These are phyloP conservation scores for Drosophila arizonae DNA, from an alignment of 1,140 invertebrate species.

Conservation along the genomic window DNA sequence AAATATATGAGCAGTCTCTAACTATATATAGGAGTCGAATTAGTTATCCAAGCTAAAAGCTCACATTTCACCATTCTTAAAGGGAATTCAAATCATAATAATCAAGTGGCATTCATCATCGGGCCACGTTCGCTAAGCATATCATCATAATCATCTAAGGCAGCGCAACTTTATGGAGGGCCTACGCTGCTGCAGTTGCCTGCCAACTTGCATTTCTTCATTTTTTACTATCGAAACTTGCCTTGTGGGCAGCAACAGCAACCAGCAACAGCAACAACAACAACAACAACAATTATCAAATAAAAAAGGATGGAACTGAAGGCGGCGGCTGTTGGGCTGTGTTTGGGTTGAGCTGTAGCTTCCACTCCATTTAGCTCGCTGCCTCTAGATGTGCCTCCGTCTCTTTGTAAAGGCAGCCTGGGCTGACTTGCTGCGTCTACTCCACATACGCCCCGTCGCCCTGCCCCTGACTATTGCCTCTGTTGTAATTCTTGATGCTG, in stretches of 20 bases:
- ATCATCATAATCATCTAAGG: constrained; percentile 11
- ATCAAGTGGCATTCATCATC: too few species aligned
- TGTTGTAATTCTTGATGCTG: constrained; percentile 12
- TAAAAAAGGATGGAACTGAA: constrained; percentile 42
- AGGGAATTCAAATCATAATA: too few species aligned
- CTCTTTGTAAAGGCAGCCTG: too few species aligned
- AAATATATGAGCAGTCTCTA: too few species aligned
- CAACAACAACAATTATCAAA: constrained; percentile 59
- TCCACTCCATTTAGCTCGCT: constrained; percentile 8
- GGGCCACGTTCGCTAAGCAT: constrained; percentile 22
- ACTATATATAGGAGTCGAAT: too few species aligned
- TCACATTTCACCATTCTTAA: too few species aligned
- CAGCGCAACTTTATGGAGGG: neutral
- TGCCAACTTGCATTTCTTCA: constrained; percentile 66
- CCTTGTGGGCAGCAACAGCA: constrained; percentile 52
- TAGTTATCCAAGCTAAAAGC: too few species aligned
- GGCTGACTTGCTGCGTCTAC: too few species aligned
- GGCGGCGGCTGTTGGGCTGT: constrained; percentile 19
- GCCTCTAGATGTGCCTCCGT: neutral
- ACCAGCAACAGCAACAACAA: constrained; percentile 14
- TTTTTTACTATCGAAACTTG: constrained; percentile 46
- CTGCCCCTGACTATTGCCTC: neutral
- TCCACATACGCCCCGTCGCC: too few species aligned
- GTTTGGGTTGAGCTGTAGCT: constrained; percentile 8
- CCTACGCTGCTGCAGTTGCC: constrained; percentile 22